Conservation (phyloP, 2,113 vertebrate genomes). For the Trogon surrucura region DNA sequence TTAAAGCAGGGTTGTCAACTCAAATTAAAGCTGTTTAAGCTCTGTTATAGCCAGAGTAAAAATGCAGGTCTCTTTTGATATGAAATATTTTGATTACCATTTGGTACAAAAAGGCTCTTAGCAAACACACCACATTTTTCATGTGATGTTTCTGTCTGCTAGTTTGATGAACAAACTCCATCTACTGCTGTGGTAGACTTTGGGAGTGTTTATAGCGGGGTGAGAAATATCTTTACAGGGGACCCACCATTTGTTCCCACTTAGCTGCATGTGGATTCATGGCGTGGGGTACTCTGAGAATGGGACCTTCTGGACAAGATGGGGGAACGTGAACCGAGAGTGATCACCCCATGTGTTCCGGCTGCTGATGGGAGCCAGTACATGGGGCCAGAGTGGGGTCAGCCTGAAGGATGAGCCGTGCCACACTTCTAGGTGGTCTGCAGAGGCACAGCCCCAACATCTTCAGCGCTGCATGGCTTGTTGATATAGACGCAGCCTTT, state of each 20-base stretch:
- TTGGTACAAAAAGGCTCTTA: not conserved
- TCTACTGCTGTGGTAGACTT: not conserved
- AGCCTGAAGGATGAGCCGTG: not conserved
- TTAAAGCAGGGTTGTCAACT: not conserved
- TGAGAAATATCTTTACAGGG: not conserved
- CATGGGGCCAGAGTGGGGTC: not conserved
- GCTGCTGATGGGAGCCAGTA: not conserved
- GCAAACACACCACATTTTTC: not conserved
- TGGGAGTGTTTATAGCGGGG: not conserved
- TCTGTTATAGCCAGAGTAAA: not conserved
- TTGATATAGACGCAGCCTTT: rapidly evolving
- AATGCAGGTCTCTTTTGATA: not conserved
- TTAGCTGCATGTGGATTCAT: rapidly evolving
- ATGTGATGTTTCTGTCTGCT: not conserved
- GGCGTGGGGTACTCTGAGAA: rapidly evolving
- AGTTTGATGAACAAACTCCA: not conserved
- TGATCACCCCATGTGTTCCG: rapidly evolving
- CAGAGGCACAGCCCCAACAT: not conserved
- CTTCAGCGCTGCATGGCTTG: rapidly evolving
- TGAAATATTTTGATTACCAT: not conserved
- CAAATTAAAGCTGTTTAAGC: not conserved
- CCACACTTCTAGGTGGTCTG: not conserved
- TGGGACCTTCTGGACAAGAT: not conserved
- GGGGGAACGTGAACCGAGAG: rapidly evolving
- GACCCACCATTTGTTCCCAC: not conserved